Percentiles rank a stretch among this genome's conserved stretches.
phyloP scores from a whole-genome alignment of 2,888 invertebrate genomes.

The Entomobrya proxima region DNA sequence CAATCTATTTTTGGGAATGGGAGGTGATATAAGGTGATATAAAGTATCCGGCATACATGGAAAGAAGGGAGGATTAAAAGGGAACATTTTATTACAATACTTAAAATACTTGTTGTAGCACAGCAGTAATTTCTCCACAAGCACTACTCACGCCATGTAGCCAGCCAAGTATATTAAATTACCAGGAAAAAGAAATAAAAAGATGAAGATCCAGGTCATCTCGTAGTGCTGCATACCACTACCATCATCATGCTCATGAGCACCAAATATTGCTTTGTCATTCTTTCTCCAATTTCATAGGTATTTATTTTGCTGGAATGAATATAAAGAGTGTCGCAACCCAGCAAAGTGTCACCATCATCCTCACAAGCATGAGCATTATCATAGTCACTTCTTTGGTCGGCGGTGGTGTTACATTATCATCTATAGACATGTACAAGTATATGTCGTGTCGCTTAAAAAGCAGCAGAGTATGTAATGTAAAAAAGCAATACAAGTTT shows the following conservation, averaged over 20 bases:
- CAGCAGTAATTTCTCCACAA: too few species aligned
- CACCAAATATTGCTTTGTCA: slow-evolving; percentile 8
- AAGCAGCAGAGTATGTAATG: neutral
- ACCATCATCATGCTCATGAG: neutral
- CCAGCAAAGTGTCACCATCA: slow-evolving; percentile 18
- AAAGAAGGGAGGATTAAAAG: neutral
- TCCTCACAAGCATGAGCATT: neutral
- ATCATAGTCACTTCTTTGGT: neutral
- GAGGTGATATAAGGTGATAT: slow-evolving; percentile 1
- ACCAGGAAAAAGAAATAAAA: neutral
- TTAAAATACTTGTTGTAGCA: slow-evolving; percentile 47
- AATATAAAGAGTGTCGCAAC: slow-evolving; percentile 35
- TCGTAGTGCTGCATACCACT: neutral
- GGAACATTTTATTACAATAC: slow-evolving; percentile 29
- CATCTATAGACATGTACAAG: too few species aligned
- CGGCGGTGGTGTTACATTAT: neutral
- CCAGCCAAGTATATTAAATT: slow-evolving; percentile 45
- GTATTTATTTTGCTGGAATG: neutral
- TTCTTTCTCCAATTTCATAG: neutral
- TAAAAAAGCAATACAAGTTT: slow-evolving; percentile 30
- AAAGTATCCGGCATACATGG: neutral
- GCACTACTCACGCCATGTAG: too few species aligned
- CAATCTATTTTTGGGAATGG: slow-evolving; percentile 31
- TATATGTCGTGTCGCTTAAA: neutral
- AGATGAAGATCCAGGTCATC: slow-evolving; percentile 14